Percentiles rank a stretch among this genome's conserved stretches.
phyloP scores from a whole-genome alignment of 2,888 invertebrate species.

The Thecophora atra region DNA sequence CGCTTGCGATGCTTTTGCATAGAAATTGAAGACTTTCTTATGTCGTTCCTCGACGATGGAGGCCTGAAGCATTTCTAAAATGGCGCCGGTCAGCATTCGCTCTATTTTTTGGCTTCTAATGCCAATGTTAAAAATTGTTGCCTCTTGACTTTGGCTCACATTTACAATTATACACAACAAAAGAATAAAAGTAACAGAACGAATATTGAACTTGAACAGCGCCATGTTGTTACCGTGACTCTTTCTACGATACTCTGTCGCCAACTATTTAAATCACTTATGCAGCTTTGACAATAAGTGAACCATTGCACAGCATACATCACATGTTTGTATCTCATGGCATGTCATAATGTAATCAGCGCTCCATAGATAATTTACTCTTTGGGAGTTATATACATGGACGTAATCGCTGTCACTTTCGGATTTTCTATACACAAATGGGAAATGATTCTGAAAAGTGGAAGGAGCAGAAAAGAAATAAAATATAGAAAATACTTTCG shows the following conservation, averaged over 20 bases:
- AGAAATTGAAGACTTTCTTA: constrained; percentile 42
- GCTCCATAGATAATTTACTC: neutral
- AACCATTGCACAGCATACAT: neutral
- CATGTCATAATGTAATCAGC: constrained; percentile 1
- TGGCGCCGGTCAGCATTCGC: constrained; percentile 38
- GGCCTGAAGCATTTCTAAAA: constrained; percentile 41
- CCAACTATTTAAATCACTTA: neutral
- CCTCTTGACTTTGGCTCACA: neutral
- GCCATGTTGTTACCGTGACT: neutral
- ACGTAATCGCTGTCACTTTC: too few relatives aligned
- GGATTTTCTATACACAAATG: too few relatives aligned
- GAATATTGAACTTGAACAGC: neutral
- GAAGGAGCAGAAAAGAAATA: too few relatives aligned
- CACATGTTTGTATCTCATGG: neutral
- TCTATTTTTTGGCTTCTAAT: neutral
- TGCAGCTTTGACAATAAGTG: neutral
- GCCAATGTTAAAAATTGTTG: neutral
- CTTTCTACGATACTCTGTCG: neutral
- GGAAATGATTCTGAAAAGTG: too few relatives aligned
- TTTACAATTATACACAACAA: neutral
- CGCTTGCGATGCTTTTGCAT: constrained; percentile 25
- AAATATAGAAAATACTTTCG: too few relatives aligned
- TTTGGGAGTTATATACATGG: too few relatives aligned
- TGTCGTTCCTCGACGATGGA: constrained; percentile 36
- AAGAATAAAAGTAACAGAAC: neutral